Evolutionary conservation across 1,140 invertebrate species (phyloP), one percentile per base, ranked within the genome.

Genomic region (Drosophila nasuta): DNA sequence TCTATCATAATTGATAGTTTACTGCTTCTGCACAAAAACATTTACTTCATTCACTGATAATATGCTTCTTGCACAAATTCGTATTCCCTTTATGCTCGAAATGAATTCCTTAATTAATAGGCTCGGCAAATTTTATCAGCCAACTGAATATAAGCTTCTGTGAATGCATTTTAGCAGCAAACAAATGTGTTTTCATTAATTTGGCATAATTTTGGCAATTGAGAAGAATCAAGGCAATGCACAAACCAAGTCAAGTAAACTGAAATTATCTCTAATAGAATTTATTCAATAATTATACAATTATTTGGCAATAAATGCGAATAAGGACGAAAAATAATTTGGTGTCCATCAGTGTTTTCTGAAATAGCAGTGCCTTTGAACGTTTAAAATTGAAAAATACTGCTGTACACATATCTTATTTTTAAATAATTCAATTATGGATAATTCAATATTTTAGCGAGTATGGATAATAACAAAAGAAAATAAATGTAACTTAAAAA

Each of bases 1-100:
- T 45, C 59, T 51, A n/a, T 45, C 59, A 64, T 70, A 80, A 60
- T 75, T 56, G 56, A 64, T 52, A n/a, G 46, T 54, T 41, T 5
- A 17, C 63, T 17, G 33, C 35, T 35, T 25, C 28, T 5, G 41
- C 11, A 43, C n/a, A 57, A 30, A 0, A 4, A 8, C 11, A 28
- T 28, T 5, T 30, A 28, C 13, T 54, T 35, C 0, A 43, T 15
- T 7, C 25, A 30, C 13, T 33, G 4, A 5, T 10, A 51, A 49
- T 30, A 15, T 8, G 28, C 51, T 33, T 2, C 5, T 33, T 54
- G 13, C n/a, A 3, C 30, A 54, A 28, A 30, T 13, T 52, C 4
- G 49, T 30, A 52, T 20, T 52, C 20, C 30, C 49, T 35, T 33
- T 54, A 30, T 5, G 13, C 30, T 13, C 30, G 6, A 33, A 54